phyloP scores from a whole-genome alignment of 64 coral and sea anemone species.

The Platygyra sinensis region DNA sequence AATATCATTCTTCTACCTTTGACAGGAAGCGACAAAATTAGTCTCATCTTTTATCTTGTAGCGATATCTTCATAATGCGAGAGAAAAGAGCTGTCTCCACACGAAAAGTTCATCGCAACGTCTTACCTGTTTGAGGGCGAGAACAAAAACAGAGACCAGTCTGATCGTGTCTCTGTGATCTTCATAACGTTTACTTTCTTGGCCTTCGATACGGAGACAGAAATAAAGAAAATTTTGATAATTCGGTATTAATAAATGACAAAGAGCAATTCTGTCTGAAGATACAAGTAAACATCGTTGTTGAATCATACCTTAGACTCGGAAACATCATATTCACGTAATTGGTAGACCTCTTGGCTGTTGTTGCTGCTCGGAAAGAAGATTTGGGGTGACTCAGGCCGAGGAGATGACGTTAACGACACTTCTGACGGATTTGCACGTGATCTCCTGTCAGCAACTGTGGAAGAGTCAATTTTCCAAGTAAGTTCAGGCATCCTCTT shows the following conservation, averaged over 20 bases:
- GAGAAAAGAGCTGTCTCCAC: not conserved
- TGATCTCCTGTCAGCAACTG: not conserved
- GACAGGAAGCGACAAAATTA: too few relatives aligned
- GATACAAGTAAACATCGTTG: not conserved
- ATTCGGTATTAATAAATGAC: too few relatives aligned
- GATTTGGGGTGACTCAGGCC: not conserved
- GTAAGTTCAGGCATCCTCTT: not conserved
- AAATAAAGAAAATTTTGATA: not conserved
- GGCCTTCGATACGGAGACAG: not conserved
- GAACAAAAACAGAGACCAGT: constrained; percentile 75
- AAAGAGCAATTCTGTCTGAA: not conserved
- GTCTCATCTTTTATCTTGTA: too few relatives aligned
- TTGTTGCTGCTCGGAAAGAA: not conserved
- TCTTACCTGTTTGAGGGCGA: constrained; percentile 74
- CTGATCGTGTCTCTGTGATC: not conserved
- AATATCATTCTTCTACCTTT: too few relatives aligned
- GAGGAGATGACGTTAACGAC: not conserved
- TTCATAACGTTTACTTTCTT: not conserved
- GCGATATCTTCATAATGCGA: not conserved
- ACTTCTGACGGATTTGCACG: not conserved
- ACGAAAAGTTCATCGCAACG: not conserved
- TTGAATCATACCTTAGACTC: not conserved
- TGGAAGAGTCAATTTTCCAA: not conserved
- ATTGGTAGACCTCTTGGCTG: not conserved
- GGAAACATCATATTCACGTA: not conserved